Percentiles rank a stretch among this genome's conserved stretches.
These are phyloP conservation scores for Xylota segnis DNA, from an alignment of 2,888 invertebrate species.

Conservation along the genomic window DNA sequence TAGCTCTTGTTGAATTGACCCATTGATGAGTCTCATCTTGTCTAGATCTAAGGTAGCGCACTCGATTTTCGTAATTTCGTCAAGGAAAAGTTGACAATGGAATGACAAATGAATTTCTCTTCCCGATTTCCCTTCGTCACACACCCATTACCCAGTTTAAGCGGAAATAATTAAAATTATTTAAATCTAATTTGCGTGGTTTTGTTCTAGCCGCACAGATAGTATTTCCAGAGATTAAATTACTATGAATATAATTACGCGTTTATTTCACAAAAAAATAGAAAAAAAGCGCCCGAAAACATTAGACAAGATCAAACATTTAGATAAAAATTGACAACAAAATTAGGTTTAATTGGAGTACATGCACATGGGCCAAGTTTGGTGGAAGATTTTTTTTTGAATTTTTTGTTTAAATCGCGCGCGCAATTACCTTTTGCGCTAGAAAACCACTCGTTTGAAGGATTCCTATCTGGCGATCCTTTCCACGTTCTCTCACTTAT, in stretches of 20 bases:
- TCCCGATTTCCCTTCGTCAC: background rate
- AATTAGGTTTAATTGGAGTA: slow-evolving; percentile 61
- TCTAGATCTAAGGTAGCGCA: too few species aligned
- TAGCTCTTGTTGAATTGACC: too few species aligned
- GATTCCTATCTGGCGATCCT: slow-evolving; percentile 32
- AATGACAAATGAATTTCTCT: background rate
- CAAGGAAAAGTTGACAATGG: too few species aligned
- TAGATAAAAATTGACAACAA: slow-evolving; percentile 64
- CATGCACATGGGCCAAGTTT: slow-evolving; percentile 21
- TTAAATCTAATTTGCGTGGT: slow-evolving; percentile 54
- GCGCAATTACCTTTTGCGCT: slow-evolving; percentile 46
- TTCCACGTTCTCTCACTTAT: slow-evolving; percentile 23
- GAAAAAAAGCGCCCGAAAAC: slow-evolving; percentile 29
- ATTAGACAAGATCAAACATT: slow-evolving; percentile 45
- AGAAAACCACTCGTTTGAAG: slow-evolving; percentile 16
- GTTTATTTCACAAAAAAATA: slow-evolving; percentile 31
- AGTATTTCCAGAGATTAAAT: slow-evolving; percentile 40
- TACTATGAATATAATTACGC: slow-evolving; percentile 44
- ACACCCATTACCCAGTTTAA: slow-evolving; percentile 11
- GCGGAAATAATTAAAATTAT: slow-evolving; percentile 66
- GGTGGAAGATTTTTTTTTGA: slow-evolving; percentile 29
- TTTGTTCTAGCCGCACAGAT: slow-evolving; percentile 15
- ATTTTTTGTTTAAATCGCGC: slow-evolving; percentile 58
- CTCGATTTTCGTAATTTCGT: too few species aligned
- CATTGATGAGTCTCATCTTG: too few species aligned